A percentile compares a stretch with the other conserved stretches of the same genome.
These are phyloP conservation scores for Podocnemis expansa DNA, from an alignment of 2,113 vertebrate species.

Conservation along the genomic window DNA sequence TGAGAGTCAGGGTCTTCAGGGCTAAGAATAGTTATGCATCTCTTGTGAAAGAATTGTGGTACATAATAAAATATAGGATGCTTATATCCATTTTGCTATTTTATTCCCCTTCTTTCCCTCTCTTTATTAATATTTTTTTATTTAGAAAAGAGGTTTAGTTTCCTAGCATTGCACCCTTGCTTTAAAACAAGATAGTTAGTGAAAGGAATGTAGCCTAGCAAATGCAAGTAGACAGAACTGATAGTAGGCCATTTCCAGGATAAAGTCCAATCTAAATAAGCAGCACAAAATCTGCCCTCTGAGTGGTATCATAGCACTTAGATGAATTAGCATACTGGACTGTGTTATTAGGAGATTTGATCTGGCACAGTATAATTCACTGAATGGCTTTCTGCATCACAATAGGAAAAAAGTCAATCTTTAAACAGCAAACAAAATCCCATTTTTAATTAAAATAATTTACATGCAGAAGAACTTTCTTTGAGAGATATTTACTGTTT, in stretches of 20 bases:
- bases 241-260: rapidly evolving
- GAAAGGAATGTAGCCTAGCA: background rate
- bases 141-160: rapidly evolving
- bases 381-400: background rate
- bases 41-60: background rate
- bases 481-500: background rate
- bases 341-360: background rate
- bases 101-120: rapidly evolving
- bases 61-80: too few species aligned
- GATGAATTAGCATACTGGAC: background rate
- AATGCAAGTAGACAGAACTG: background rate
- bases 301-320: background rate
- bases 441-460: background rate
- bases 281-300: rapidly evolving
- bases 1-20: background rate
- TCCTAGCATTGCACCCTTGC: background rate
- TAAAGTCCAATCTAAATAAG: rapidly evolving
- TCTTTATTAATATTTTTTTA: too few species aligned
- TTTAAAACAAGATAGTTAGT: rapidly evolving
- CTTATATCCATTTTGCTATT: rapidly evolving
- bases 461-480: background rate
- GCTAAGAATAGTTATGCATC: background rate
- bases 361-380: background rate
- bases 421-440: background rate
- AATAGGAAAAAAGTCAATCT: background rate